Evolutionary conservation across 2,888 invertebrate species (phyloP).

Genomic region (Scaptomyza tumidula): DNA sequence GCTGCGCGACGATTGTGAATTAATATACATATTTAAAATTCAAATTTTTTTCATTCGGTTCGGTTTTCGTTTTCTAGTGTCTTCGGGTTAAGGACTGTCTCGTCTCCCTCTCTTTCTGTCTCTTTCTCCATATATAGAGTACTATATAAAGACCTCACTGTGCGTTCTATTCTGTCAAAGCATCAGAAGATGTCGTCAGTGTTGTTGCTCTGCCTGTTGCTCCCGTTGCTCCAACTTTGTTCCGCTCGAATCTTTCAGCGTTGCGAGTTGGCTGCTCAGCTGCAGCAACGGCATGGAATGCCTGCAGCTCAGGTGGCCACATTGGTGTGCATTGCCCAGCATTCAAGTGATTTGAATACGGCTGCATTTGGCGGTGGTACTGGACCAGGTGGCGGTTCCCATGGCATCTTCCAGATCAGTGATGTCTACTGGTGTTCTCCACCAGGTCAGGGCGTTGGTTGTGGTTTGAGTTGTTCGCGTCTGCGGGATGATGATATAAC

Average conservation of each 20-base stretch:
- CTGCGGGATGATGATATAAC: constrained; percentile 89
- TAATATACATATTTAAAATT: constrained; percentile 30
- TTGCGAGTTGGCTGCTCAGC: constrained; percentile 89
- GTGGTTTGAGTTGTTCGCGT: constrained; percentile 87
- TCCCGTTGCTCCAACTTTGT: constrained; percentile 26
- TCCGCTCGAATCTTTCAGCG: constrained; percentile 86
- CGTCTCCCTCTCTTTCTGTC: constrained; percentile 1
- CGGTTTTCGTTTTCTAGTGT: neutral
- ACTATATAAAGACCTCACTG: constrained; percentile 36
- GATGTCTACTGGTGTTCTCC: constrained; percentile 89
- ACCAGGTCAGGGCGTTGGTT: constrained; percentile 86
- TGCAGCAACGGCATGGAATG: constrained; percentile 86
- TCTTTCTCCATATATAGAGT: constrained; percentile 21
- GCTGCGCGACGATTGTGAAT: constrained; percentile 26
- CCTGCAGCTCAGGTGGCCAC: constrained; percentile 85
- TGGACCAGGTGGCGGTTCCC: constrained; percentile 86
- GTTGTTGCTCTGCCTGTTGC: constrained; percentile 29
- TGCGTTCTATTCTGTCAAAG: constrained; percentile 41
- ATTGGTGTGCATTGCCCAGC: constrained; percentile 90
- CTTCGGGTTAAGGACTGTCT: constrained; percentile 44
- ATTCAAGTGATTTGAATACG: constrained; percentile 88
- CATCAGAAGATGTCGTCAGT: constrained; percentile 56
- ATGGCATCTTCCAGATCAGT: constrained; percentile 91
- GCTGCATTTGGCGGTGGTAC: constrained; percentile 86
- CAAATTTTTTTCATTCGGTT: constrained; percentile 35